Base-by-base conservation (phyloP, 2,888 invertebrate genomes). In the Torymus aiolomorphi region DNA sequence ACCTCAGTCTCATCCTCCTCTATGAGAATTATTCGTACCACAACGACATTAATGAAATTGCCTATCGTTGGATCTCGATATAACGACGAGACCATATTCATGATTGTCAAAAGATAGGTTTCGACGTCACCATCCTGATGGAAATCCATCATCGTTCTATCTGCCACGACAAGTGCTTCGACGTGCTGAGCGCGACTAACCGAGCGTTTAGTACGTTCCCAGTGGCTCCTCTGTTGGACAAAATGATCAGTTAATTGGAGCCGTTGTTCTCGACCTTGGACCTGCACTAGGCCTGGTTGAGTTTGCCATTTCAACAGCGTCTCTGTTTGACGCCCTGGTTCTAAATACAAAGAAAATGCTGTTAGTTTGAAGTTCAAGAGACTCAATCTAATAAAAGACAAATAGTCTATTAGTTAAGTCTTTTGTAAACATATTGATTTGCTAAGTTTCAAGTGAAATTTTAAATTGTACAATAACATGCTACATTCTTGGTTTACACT, bases 31-130 rank as follows among this genome's bases (percentile, higher is more conserved):
- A 97, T 95, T 88, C 95, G 94, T 14, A 97, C 97, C 56, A 97
- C 95, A n/a, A 96, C 95, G 80, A 97, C 94, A 90, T 97, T 96
- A 86, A 97, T 95, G 88, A 95, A 95, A 91, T 97, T 97, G 70
- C 97, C 97, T 85, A 97, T 96, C 73, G 95, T 95, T 5, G 97
- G 96, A 87, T 96, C 96, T 91, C 95, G 94, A 90, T 96, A 96
- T n/a, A 96, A 91, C 2, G 95, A 93, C 8, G 96, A 95, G 80
- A 93, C 97, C 96, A 97, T 97, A 89, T 97, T 97, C 96, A 97
- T 97, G 83, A 97, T 95, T 72, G 97, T 97, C 73, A 97, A 92
- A 49, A 97, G 93, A 91, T 97, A 97, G 10, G 94, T 96, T 89
- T 96, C 95, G 84, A 97, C 93, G 88, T 96, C 95, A 85, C 95